Evolutionary conservation across 2,888 invertebrate genomes (phyloP).

Genomic region (Cheilosia vernalis): DNA sequence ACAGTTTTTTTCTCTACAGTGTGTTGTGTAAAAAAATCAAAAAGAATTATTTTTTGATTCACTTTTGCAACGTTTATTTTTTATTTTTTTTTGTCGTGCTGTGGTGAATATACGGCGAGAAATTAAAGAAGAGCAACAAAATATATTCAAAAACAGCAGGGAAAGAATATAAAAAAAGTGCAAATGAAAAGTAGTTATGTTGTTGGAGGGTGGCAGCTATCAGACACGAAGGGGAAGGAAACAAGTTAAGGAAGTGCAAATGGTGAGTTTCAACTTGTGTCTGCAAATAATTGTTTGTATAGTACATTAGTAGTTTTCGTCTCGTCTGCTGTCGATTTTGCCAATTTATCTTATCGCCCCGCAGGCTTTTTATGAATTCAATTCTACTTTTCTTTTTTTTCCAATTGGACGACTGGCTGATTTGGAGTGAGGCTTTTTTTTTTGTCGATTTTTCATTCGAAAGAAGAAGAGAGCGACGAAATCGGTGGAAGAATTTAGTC

Average conservation of each 20-base stretch:
- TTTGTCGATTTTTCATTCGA: not conserved
- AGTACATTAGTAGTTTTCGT: too few relatives aligned
- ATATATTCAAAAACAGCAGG: not conserved
- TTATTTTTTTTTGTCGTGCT: not conserved
- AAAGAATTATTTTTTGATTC: conserved; percentile 6
- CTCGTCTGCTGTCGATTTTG: conserved; percentile 6
- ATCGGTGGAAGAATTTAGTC: not conserved
- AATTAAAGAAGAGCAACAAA: conserved; percentile 5
- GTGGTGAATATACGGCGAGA: not conserved
- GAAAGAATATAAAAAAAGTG: not conserved
- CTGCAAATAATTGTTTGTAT: not conserved
- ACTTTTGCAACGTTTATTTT: conserved; percentile 1
- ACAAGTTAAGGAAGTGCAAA: conserved; percentile 28
- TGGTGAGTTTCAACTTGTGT: conserved; percentile 13
- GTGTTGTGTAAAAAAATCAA: conserved; percentile 14
- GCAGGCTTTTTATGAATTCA: not conserved
- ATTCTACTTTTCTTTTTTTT: not conserved
- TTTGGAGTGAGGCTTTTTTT: not conserved
- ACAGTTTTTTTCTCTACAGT: conserved; percentile 1
- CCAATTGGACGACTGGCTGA: not conserved
- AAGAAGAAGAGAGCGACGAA: not conserved
- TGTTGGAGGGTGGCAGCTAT: not conserved
- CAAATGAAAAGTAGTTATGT: not conserved
- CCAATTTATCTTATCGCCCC: conserved; percentile 5
- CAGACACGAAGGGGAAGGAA: conserved; percentile 4